A percentile compares a stretch with the other conserved stretches of the same genome.
phyloP scores from a whole-genome alignment of 2,797 vertebrate genomes.

The Typhlichthys eigenmanni region DNA sequence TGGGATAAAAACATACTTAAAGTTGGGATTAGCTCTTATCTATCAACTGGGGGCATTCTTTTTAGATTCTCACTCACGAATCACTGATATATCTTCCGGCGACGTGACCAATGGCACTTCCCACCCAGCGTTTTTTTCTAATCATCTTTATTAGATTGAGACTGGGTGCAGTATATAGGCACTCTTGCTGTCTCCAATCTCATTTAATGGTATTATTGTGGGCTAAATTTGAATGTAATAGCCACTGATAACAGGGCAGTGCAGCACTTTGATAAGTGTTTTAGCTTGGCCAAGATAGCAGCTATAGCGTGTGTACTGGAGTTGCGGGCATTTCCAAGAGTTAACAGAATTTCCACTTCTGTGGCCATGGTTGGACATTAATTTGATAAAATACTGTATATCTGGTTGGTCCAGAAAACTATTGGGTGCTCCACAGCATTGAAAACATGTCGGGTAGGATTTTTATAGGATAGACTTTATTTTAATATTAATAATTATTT shows the following conservation, averaged over 20 bases:
- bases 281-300: conserved; percentile 21
- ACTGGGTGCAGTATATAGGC: conserved; percentile 27
- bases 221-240: conserved; percentile 60
- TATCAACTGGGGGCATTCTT: conserved; percentile 73
- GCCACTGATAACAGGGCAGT: conserved; percentile 57
- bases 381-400: background rate
- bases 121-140: conserved; percentile 68
- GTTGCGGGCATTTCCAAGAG: conserved; percentile 29
- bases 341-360: conserved; percentile 9
- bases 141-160: conserved; percentile 69
- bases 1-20: conserved; percentile 66
- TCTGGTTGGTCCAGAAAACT: too few species aligned
- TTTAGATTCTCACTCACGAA: conserved; percentile 76
- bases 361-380: conserved; percentile 28
- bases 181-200: conserved; percentile 45
- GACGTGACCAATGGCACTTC: conserved; percentile 77
- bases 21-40: conserved; percentile 69
- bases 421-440: too few species aligned
- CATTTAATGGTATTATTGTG: conserved; percentile 55
- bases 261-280: conserved; percentile 53
- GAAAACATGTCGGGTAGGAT: too few species aligned
- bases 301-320: conserved; percentile 11
- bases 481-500: too few species aligned
- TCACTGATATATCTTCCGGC: conserved; percentile 61
- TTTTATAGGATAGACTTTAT: too few species aligned